Percentiles rank a stretch among this genome's conserved stretches.
Evolutionary conservation across 2,888 invertebrate genomes (phyloP).

Genomic region (Cephus rjabovi): DNA sequence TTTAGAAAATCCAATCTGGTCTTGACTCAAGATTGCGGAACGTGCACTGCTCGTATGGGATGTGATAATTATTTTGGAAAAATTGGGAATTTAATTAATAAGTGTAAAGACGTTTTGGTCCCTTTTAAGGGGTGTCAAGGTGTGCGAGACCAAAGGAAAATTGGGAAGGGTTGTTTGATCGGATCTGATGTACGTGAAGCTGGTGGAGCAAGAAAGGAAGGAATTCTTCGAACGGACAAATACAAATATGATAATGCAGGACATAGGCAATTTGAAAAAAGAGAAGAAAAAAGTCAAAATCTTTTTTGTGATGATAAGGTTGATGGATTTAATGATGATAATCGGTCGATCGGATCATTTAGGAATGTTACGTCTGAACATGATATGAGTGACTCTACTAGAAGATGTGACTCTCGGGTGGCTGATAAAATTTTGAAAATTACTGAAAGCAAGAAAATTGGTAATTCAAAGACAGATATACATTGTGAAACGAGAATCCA

Average conservation of each 20-base stretch:
- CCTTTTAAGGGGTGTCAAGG: not conserved
- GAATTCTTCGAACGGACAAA: not conserved
- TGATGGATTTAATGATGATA: no score
- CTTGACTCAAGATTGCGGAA: not conserved
- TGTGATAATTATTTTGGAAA: not conserved
- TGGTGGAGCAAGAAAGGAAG: not conserved
- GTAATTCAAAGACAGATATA: not conserved
- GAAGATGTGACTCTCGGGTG: not conserved
- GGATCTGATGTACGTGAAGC: not conserved
- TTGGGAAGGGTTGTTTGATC: not conserved
- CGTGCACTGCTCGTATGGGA: not conserved
- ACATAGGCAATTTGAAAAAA: no score
- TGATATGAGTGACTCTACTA: not conserved
- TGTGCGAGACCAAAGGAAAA: not conserved
- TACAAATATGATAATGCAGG: no score
- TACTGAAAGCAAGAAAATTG: not conserved
- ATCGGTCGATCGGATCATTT: no score
- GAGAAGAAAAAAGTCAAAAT: no score
- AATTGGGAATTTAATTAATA: not conserved
- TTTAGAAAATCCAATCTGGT: not conserved
- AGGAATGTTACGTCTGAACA: no score
- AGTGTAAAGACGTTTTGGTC: not conserved
- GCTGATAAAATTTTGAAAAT: not conserved
- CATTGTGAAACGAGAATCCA: not conserved
- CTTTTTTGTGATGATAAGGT: no score